phyloP scores from a whole-genome alignment of 2,113 vertebrate species.

The Pseudorasbora parva region DNA sequence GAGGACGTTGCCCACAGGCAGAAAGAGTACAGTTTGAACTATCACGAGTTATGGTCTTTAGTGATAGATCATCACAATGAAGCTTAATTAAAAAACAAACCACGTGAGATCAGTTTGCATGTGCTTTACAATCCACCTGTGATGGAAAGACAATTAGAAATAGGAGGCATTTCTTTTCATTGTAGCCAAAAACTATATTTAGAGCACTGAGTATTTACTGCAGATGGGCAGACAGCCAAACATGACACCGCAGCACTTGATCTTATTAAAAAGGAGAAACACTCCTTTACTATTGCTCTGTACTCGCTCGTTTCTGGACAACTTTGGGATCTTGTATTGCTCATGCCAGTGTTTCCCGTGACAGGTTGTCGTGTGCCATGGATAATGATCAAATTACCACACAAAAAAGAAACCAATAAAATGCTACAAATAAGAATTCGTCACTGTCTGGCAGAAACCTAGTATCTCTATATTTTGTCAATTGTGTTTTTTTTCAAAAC shows the following conservation, averaged over 20 bases:
- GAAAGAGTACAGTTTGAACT: not conserved
- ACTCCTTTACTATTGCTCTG: not conserved
- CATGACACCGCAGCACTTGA: not conserved
- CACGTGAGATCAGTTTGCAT: not conserved
- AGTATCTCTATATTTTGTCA: too few species aligned
- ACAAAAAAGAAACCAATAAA: too few species aligned
- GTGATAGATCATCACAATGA: not conserved
- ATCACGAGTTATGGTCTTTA: not conserved
- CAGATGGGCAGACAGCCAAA: constrained; percentile 2
- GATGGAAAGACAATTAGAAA: not conserved
- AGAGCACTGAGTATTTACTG: not conserved
- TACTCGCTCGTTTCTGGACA: not conserved
- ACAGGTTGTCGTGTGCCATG: too few species aligned
- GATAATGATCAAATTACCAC: too few species aligned
- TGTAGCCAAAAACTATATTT: not conserved
- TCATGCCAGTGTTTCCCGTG: not conserved
- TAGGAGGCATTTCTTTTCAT: not conserved
- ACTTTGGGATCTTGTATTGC: not conserved
- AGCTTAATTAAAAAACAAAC: too few species aligned
- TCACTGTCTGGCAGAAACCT: too few species aligned
- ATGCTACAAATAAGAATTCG: too few species aligned
- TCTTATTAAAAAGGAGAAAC: constrained; percentile 5
- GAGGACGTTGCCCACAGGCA: too few species aligned
- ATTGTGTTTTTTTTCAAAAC: too few species aligned
- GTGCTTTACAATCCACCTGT: not conserved